Conservation (phyloP, 2,888 invertebrate species). For the Pyrochroa serraticornis region DNA sequence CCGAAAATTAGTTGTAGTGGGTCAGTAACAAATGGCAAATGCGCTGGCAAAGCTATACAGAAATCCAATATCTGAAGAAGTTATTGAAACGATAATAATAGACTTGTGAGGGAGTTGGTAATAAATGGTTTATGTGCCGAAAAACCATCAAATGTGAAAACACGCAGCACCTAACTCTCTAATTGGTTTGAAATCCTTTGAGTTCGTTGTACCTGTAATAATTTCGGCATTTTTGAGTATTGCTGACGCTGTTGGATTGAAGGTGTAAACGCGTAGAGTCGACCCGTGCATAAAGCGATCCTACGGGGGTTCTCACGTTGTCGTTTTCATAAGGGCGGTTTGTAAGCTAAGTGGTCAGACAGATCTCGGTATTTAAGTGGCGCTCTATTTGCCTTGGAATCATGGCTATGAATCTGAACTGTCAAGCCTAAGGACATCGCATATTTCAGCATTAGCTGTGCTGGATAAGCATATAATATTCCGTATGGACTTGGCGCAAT, state of each 20-base stretch:
- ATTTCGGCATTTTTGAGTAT: conserved; percentile 7
- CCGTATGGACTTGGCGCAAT: conserved; percentile 41
- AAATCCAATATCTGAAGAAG: too few species aligned
- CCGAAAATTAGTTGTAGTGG: too few species aligned
- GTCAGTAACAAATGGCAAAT: conserved; percentile 18
- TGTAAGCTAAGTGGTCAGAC: conserved; percentile 42
- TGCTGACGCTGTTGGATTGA: background rate
- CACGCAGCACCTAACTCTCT: background rate
- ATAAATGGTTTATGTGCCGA: too few species aligned
- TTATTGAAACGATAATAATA: too few species aligned
- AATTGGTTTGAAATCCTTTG: conserved; percentile 8
- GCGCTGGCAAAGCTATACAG: background rate
- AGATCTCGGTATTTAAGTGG: conserved; percentile 45
- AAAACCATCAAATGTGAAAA: too few species aligned
- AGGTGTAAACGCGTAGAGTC: conserved; percentile 2
- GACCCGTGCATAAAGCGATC: conserved; percentile 7
- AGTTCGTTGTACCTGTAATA: too few species aligned
- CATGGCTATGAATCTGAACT: conserved; percentile 46
- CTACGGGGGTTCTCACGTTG: conserved; percentile 33
- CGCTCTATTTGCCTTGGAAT: conserved; percentile 47
- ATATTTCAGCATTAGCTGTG: conserved; percentile 46
- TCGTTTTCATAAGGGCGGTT: conserved; percentile 36
- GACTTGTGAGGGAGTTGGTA: too few species aligned
- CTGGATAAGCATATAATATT: conserved; percentile 46
- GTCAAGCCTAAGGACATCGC: conserved; percentile 41